Evolutionary conservation across 2,888 invertebrate species (phyloP).

Genomic region (Agrochola lota): DNA sequence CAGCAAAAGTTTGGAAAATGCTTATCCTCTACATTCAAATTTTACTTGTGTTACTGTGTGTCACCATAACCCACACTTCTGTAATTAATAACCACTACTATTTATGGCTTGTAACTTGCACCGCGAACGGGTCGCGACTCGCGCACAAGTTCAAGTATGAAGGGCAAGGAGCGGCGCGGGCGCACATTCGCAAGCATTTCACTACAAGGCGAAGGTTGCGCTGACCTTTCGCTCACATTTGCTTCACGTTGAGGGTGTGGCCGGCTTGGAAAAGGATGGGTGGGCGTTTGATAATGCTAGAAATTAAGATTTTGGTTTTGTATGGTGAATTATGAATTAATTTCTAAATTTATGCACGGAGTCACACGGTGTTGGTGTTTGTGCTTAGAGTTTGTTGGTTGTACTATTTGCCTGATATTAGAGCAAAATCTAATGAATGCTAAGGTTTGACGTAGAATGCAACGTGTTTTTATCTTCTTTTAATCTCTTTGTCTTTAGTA

Average conservation of each 20-base stretch:
- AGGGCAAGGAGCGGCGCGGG: slow-evolving; percentile 75
- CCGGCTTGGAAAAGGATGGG: slow-evolving; percentile 47
- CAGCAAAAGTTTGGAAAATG: not conserved
- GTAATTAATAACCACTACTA: not conserved
- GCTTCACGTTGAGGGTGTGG: slow-evolving; percentile 41
- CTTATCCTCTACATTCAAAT: not conserved
- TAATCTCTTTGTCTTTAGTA: not conserved
- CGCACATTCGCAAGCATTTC: slow-evolving; percentile 71
- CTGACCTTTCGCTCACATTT: slow-evolving; percentile 66
- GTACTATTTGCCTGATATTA: not conserved
- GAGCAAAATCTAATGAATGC: not conserved
- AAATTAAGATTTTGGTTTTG: slow-evolving; percentile 7
- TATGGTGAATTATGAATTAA: not conserved
- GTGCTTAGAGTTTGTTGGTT: not conserved
- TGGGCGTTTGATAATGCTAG: slow-evolving; percentile 8
- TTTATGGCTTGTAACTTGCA: slow-evolving; percentile 49
- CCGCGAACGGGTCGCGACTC: slow-evolving; percentile 57
- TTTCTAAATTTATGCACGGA: not conserved
- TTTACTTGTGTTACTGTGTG: not conserved
- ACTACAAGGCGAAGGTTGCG: slow-evolving; percentile 75
- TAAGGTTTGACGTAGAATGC: not conserved
- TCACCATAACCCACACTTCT: not conserved
- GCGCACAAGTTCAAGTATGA: slow-evolving; percentile 82
- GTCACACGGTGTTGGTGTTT: too few relatives aligned
- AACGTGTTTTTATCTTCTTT: not conserved